A percentile compares a stretch with the other conserved stretches of the same genome.
These are phyloP conservation scores for Papilio protenor DNA, from an alignment of 2,888 invertebrate species.

Conservation along the genomic window DNA sequence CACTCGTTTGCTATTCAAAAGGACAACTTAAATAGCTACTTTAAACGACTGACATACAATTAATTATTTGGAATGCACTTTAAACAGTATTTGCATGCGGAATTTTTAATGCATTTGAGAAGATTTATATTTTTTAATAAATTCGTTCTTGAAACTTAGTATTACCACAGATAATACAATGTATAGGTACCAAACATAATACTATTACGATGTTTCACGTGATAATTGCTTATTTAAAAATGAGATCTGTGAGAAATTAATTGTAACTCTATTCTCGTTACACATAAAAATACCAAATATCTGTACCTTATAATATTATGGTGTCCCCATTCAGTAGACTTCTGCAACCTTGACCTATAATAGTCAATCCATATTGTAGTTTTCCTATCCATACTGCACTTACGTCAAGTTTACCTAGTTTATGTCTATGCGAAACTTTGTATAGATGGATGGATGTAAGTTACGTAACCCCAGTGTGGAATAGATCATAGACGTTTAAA, in stretches of 20 bases:
- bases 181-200: too few relatives aligned
- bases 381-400: not conserved
- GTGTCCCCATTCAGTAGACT: not conserved
- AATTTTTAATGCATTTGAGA: constrained; percentile 9
- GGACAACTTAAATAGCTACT: constrained; percentile 30
- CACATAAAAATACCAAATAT: not conserved
- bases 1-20: constrained; percentile 31
- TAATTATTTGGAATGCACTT: constrained; percentile 38
- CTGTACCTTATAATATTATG: not conserved
- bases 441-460: too few relatives aligned
- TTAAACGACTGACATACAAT: constrained; percentile 33
- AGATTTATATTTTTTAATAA: constrained; percentile 8
- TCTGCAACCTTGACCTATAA: not conserved
- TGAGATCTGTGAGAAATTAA: not conserved
- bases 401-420: not conserved
- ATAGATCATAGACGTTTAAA: too few relatives aligned
- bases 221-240: not conserved
- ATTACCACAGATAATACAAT: not conserved
- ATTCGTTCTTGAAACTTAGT: not conserved
- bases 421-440: not conserved
- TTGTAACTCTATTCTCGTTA: not conserved
- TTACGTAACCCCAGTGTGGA: too few relatives aligned
- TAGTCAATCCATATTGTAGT: not conserved
- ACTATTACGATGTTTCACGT: not conserved
- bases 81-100: constrained; percentile 9